Evolutionary conservation across 1,140 invertebrate genomes (phyloP).

Genomic region (Drosophila baimaii): DNA sequence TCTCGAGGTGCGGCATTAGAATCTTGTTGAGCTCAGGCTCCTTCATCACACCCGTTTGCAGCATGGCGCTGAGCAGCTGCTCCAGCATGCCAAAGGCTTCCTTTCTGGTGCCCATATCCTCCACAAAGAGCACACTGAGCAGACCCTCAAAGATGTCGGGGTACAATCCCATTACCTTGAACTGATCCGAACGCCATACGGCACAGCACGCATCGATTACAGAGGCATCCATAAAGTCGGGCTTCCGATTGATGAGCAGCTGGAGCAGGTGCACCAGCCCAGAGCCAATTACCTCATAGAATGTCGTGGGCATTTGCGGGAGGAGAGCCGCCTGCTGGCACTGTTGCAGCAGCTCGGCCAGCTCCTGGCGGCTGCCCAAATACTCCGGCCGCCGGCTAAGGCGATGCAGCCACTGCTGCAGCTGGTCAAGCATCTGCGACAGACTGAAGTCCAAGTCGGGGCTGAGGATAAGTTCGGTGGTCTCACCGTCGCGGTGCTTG

Average conservation of each 20-base stretch:
- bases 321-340: constrained; percentile 20
- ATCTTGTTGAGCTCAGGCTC: constrained; percentile 62
- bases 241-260: constrained; percentile 61
- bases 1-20: constrained; percentile 66
- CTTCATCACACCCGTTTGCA: constrained; percentile 47
- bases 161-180: neutral
- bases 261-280: constrained; percentile 65
- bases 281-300: constrained; percentile 64
- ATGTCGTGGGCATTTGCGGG: constrained; percentile 55
- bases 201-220: constrained; percentile 51
- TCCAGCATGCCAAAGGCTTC: constrained; percentile 46
- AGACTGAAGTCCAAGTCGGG: constrained; percentile 31
- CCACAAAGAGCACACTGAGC: constrained; percentile 62
- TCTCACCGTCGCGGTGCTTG: neutral
- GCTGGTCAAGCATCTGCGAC: constrained; percentile 60
- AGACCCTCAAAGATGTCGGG: constrained; percentile 55
- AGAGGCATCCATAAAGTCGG: constrained; percentile 15
- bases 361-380: constrained; percentile 14
- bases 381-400: constrained; percentile 48
- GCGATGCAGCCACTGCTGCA: constrained; percentile 75
- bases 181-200: constrained; percentile 48
- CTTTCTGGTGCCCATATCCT: constrained; percentile 33
- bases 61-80: constrained; percentile 51
- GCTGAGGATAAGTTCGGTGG: constrained; percentile 51
- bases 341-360: constrained; percentile 26